Conservation (phyloP, 2,797 vertebrate genomes). For the Notolabrus celidotus region DNA sequence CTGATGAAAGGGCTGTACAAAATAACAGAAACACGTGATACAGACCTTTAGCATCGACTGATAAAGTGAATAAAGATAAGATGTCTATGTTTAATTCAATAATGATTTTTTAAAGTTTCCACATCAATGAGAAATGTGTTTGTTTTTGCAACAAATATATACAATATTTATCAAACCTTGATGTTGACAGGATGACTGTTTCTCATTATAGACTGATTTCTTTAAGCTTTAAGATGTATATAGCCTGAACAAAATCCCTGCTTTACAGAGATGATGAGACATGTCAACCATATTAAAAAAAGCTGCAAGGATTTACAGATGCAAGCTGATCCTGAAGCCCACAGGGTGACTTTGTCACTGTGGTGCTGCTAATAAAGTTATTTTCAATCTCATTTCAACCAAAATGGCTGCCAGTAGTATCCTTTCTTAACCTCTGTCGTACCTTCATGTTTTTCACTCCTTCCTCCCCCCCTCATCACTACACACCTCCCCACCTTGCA, state of each 20-base stretch:
- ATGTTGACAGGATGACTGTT: background rate
- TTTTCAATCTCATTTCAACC: conserved; percentile 64
- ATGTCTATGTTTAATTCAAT: too few species aligned
- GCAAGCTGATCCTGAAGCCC: conserved; percentile 32
- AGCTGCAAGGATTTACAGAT: conserved; percentile 17
- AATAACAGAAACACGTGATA: too few species aligned
- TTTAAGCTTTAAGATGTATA: background rate
- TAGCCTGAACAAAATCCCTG: background rate
- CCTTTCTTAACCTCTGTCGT: conserved; percentile 80
- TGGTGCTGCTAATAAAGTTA: conserved; percentile 77
- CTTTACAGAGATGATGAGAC: background rate
- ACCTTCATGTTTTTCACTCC: conserved; percentile 53
- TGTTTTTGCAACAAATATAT: background rate
- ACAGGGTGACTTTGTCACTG: conserved; percentile 56
- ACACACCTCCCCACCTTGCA: conserved; percentile 50
- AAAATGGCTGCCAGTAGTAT: conserved; percentile 82
- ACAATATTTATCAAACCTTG: background rate
- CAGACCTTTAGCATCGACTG: too few species aligned
- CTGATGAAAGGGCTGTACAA: too few species aligned
- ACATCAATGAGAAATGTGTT: background rate
- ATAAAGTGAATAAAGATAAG: too few species aligned
- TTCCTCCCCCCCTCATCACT: conserved; percentile 31
- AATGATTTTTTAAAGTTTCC: too few species aligned
- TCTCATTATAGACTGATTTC: background rate
- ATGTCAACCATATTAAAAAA: background rate